Evolutionary conservation across 2,113 vertebrate genomes (phyloP), one percentile per base, ranked within the genome.

Genomic region (Alectura lathami): DNA sequence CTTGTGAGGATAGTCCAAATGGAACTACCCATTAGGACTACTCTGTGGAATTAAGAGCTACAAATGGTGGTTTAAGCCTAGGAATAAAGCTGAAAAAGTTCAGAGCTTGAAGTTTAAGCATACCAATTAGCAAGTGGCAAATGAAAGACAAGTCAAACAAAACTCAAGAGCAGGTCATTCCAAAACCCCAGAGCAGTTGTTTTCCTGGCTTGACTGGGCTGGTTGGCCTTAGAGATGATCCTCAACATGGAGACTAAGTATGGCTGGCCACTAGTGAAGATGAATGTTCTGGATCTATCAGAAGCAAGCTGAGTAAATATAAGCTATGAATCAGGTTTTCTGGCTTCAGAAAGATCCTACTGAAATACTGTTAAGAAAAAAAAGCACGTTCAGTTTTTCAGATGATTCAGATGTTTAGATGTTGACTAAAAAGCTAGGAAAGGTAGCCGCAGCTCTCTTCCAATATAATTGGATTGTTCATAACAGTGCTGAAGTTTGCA

Each of bases 11-110:
- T 88, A 92, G 90, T 91, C 80, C 79, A 32, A 86, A 88, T 94
- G 88, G 74, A 53, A 34, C 5, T 53, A 48, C 17, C 62, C 76
- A 88, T 97, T 96, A 82, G 93, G 95, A 86, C 91, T 96, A 66
- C 69, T 78, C 94, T 43, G 68, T 94, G 89, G 73, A 81, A 93
- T 80, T 89, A 88, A 81, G 88, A 94, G 64, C 72, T 89, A 29
- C 47, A 90, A 56, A 51, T 86, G 53, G 75, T 95, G 48, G 60
- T 83, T 93, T 87, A 87, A 85, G 38, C 45, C 34, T 42, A 73
- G 73, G 40, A 86, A 26, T 86, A 75, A 66, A 53, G 21, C n/a
- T 76, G 32, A 62, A 34, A n/a, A 86, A 68, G 15, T 88, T 90
- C 43, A 82, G 45, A 78, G 51, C n/a, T 60, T 78, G 27, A 88